These are phyloP conservation scores for Campaea margaritaria DNA, from an alignment of 2,888 invertebrate genomes.

Conservation along the genomic window DNA sequence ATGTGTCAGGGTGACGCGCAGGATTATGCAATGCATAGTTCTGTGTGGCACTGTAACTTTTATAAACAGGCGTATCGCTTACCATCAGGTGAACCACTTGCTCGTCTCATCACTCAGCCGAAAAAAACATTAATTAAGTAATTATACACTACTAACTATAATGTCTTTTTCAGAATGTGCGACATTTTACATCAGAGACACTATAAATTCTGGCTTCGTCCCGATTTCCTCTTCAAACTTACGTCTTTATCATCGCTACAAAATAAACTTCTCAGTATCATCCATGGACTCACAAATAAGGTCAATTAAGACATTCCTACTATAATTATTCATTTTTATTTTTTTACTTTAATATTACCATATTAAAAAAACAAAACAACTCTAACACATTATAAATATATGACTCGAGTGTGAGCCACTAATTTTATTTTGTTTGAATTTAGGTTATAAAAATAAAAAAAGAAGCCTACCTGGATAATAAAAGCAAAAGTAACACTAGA, in stretches of 20 bases:
- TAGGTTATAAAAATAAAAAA: constrained; percentile 86
- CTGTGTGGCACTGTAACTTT: too few relatives aligned
- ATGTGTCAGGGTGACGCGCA: too few relatives aligned
- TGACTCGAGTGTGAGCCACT: too few relatives aligned
- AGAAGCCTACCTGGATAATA: constrained; percentile 80
- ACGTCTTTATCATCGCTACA: constrained; percentile 89
- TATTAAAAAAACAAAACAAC: too few relatives aligned
- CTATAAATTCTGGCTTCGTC: constrained; percentile 87
- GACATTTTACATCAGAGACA: constrained; percentile 92
- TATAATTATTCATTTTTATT: neutral
- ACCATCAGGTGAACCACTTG: too few relatives aligned
- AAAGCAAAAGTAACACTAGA: constrained; percentile 72
- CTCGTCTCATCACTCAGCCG: too few relatives aligned
- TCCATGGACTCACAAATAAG: constrained; percentile 89
- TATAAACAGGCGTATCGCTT: too few relatives aligned
- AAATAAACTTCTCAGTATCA: constrained; percentile 87
- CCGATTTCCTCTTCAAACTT: constrained; percentile 89
- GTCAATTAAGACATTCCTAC: neutral
- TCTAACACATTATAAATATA: too few relatives aligned
- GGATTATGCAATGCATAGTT: too few relatives aligned
- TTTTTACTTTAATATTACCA: neutral
- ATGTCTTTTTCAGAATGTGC: constrained; percentile 72
- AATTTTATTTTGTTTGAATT: constrained; percentile 1
- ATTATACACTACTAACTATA: neutral
- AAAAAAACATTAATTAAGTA: too few relatives aligned